Evolutionary conservation across 1,140 invertebrate genomes (phyloP).

Genomic region (Ephestia elutella): DNA sequence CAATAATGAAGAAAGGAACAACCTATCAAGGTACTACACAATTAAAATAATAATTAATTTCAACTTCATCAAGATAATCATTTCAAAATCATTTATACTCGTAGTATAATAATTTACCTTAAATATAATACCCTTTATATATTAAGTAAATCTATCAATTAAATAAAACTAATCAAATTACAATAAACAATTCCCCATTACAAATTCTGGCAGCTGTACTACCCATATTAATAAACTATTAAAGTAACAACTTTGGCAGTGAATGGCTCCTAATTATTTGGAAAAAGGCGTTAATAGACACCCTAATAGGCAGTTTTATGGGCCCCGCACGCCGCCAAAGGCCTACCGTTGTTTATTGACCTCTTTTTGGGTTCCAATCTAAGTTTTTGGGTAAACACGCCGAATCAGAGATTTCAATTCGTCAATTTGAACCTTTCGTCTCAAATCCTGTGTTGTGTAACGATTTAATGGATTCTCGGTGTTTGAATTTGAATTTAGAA

Average conservation of each 20-base stretch:
- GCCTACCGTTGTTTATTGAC: conserved; percentile 60
- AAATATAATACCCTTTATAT: no score
- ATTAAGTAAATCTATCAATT: no score
- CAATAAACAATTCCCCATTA: not conserved
- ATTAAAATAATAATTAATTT: no score
- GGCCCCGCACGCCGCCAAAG: conserved; percentile 56
- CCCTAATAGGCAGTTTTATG: conserved; percentile 63
- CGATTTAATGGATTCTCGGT: conserved; percentile 11
- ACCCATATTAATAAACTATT: conserved; percentile 1
- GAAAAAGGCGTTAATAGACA: conserved; percentile 71
- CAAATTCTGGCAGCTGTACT: not conserved
- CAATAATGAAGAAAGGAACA: no score
- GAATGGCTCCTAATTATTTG: conserved; percentile 69
- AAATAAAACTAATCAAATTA: not conserved
- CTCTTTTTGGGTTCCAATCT: conserved; percentile 43
- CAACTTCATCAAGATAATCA: no score
- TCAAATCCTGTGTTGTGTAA: conserved; percentile 23
- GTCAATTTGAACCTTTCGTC: conserved; percentile 45
- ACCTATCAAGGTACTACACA: no score
- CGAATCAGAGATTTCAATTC: conserved; percentile 40
- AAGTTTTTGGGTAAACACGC: conserved; percentile 63
- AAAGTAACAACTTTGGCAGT: conserved; percentile 28
- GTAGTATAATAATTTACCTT: no score
- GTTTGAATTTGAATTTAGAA: conserved; percentile 2
- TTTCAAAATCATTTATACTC: no score